phyloP scores from a whole-genome alignment of 1,140 invertebrate genomes.

The Alviniconcha marisindica region DNA sequence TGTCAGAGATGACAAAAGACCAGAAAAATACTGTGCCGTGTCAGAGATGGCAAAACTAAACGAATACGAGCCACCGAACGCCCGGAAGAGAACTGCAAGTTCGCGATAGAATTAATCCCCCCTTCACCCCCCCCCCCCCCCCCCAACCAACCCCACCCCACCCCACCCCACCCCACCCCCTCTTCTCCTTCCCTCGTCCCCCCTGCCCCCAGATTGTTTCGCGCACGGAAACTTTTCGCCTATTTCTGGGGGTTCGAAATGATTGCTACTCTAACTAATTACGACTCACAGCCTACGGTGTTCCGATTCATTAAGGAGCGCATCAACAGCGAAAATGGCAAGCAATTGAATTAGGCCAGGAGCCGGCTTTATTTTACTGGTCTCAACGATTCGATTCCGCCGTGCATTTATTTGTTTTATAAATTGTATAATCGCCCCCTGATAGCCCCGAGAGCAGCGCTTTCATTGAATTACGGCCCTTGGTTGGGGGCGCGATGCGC shows the following conservation, averaged over 20 bases:
- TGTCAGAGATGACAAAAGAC: no score
- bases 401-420: constrained; percentile 41
- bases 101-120: constrained; percentile 32
- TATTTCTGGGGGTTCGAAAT: constrained; percentile 36
- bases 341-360: constrained; percentile 28
- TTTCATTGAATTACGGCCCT: constrained; percentile 32
- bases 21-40: no score
- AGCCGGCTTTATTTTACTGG: constrained; percentile 34
- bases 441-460: constrained; percentile 13
- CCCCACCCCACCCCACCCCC: not conserved
- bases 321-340: constrained; percentile 35
- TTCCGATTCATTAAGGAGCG: constrained; percentile 32
- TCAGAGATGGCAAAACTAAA: not conserved
- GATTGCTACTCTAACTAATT: constrained; percentile 43
- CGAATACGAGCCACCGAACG: not conserved
- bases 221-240: constrained; percentile 4
- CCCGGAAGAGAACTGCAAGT: not conserved
- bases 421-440: constrained; percentile 40
- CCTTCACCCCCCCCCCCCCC: not conserved
- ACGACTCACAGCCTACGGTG: constrained; percentile 28
- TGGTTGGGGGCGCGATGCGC: constrained; percentile 23
- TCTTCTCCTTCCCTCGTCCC: not conserved
- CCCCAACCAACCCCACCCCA: not conserved
- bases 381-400: constrained; percentile 37
- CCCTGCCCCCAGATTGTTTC: constrained; percentile 23